Evolutionary conservation across 2,797 vertebrate species (phyloP).

Genomic region (Atherinosoma microstoma): DNA sequence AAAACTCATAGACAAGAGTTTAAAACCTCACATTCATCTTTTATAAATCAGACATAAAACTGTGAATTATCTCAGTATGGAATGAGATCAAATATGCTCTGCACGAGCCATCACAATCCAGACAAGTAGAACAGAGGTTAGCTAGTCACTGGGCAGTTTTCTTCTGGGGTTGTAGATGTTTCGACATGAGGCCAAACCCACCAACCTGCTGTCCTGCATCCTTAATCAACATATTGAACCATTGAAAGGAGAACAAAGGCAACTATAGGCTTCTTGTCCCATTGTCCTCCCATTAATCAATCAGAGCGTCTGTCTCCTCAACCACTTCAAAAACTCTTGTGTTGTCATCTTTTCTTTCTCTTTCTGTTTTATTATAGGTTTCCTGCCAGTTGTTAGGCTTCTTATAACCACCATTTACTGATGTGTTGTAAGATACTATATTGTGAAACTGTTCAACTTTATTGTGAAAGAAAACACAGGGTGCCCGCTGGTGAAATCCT

Average conservation of each 20-base stretch:
- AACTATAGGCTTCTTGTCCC: conserved; percentile 27
- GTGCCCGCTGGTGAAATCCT: background rate
- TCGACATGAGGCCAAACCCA: background rate
- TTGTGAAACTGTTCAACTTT: background rate
- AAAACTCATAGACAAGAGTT: background rate
- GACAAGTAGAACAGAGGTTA: background rate
- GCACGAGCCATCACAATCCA: background rate
- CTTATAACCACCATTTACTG: conserved; percentile 6
- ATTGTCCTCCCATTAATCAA: conserved; percentile 50
- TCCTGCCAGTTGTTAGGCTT: conserved; percentile 45
- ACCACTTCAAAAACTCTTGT: conserved; percentile 6
- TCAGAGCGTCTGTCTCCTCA: conserved; percentile 66
- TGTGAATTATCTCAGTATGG: background rate
- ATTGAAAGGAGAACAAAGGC: conserved; percentile 51
- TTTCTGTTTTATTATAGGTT: conserved; percentile 36
- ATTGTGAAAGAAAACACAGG: background rate
- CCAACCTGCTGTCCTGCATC: conserved; percentile 17
- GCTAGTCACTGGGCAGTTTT: background rate
- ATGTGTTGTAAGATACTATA: conserved; percentile 17
- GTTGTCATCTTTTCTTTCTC: conserved; percentile 34
- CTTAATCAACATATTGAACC: conserved; percentile 23
- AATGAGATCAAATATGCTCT: background rate
- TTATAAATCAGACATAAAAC: conserved; percentile 1
- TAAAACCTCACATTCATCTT: background rate
- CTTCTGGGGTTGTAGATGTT: background rate